Evolutionary conservation across 2,888 invertebrate species (phyloP), one percentile per base, ranked within the genome.

Genomic region (Drosophila paranaensis): DNA sequence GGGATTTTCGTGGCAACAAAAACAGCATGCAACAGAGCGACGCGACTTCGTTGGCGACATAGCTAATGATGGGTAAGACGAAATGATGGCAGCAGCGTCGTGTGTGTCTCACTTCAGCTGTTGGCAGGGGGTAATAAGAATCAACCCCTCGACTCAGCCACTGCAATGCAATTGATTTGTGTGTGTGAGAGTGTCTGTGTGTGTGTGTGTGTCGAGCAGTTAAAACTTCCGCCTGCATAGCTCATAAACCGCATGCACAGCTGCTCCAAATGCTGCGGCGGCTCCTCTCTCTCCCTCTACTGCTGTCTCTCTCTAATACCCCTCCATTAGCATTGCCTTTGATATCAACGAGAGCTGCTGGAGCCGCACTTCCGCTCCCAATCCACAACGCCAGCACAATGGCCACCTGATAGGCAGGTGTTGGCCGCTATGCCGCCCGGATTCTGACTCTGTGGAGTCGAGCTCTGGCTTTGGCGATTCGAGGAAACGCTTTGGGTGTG

Each of bases 161-260:
- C 57, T 43, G 35, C 56, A 51, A 11, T 68, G 77, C 79, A 84
- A 82, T 82, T 84, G 85, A 79, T 81, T 81, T 82, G 61, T 80
- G 76, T 74, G n/a, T 64, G 63, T 67, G 35, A 58, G 62, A 61
- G 37, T n/a, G n/a, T n/a, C n/a, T n/a, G n/a, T n/a, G n/a, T 64
- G 54, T 27, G 40, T 33, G 66, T 58, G 50, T 58, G 54, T 20
- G 45, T 53, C 60, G 60, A 61, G 72, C 70, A 78, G 77, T 71
- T 83, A 80, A 86, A 84, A 86, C 86, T 84, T 86, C 83, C 86
- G 86, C 78, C 82, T 60, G 69, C 78, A 76, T 81, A 74, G 74
- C 71, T 82, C 79, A 69, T 74, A 77, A 80, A 72, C 83, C 80
- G 80, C 83, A 81, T 69, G 60, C 72, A 74, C 78, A 83, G 79